Percentiles rank a stretch among this genome's conserved stretches.
These are phyloP conservation scores for Ondatra zibethicus DNA, from an alignment of 2,113 vertebrate genomes.

Conservation along the genomic window DNA sequence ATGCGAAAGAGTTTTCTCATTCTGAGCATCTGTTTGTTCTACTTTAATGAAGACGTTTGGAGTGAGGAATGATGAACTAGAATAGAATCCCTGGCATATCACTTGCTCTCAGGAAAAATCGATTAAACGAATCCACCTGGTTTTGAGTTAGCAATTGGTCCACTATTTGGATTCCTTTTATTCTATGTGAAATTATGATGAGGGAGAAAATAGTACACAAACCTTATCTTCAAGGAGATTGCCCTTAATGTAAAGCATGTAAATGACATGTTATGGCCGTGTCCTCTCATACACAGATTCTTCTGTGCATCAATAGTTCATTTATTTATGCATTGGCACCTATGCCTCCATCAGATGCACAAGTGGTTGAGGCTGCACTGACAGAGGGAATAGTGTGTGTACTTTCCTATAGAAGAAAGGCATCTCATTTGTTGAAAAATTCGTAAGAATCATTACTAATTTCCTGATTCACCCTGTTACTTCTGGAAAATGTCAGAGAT, in stretches of 20 bases:
- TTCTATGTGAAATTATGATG: neutral
- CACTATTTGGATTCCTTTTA: neutral
- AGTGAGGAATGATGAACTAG: neutral
- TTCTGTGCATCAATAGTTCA: neutral
- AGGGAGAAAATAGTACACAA: neutral
- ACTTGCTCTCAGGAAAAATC: neutral
- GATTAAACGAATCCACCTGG: neutral
- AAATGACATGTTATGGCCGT: neutral
- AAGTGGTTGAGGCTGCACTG: neutral
- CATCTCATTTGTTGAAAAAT: neutral
- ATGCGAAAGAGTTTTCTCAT: neutral
- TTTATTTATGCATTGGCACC: neutral
- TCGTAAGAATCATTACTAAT: neutral
- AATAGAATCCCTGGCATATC: neutral
- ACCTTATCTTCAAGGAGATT: neutral
- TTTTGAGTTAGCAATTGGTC: neutral
- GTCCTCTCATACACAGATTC: neutral
- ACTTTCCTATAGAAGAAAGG: slow-evolving; percentile 20
- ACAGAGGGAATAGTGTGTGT: neutral
- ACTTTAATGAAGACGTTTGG: neutral
- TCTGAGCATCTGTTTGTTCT: neutral
- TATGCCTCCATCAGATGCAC: neutral
- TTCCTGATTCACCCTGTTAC: neutral
- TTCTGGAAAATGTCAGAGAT: neutral
- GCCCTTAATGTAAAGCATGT: neutral